Conservation (phyloP, 2,797 vertebrate species). For the Danio tinwini region DNA sequence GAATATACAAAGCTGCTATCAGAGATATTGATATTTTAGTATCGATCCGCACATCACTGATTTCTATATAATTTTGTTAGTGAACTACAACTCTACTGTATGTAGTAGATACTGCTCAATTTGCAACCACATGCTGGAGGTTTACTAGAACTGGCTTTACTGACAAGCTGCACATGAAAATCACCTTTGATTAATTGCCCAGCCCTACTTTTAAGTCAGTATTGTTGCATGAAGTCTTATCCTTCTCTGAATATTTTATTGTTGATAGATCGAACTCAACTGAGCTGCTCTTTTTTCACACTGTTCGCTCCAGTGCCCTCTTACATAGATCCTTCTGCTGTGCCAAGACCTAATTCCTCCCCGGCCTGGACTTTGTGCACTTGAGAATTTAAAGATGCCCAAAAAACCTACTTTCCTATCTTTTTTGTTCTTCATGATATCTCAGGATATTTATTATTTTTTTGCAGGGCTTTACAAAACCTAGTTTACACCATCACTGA, state of each 20-base stretch:
- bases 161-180: too few species aligned
- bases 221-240: conserved; percentile 2
- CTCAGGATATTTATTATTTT: neutral
- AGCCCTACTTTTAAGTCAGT: neutral
- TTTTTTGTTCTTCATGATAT: neutral
- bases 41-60: too few species aligned
- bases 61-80: too few species aligned
- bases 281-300: conserved; percentile 15
- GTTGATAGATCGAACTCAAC: conserved; percentile 12
- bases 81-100: too few species aligned
- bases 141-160: too few species aligned
- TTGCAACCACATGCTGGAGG: too few species aligned
- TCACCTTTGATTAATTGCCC: too few species aligned
- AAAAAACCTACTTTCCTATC: conserved; percentile 12
- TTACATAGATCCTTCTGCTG: conserved; percentile 11
- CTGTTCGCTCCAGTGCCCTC: neutral
- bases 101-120: too few species aligned
- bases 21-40: too few species aligned
- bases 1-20: too few species aligned
- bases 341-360: conserved; percentile 11
- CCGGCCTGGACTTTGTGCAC: neutral
- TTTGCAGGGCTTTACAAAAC: neutral
- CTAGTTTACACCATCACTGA: conserved; percentile 5
- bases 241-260: neutral
- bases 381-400: conserved; percentile 16